Evolutionary conservation across 2,113 vertebrate species (phyloP), one percentile per base, ranked within the genome.

Genomic region (Orycteropus afer): DNA sequence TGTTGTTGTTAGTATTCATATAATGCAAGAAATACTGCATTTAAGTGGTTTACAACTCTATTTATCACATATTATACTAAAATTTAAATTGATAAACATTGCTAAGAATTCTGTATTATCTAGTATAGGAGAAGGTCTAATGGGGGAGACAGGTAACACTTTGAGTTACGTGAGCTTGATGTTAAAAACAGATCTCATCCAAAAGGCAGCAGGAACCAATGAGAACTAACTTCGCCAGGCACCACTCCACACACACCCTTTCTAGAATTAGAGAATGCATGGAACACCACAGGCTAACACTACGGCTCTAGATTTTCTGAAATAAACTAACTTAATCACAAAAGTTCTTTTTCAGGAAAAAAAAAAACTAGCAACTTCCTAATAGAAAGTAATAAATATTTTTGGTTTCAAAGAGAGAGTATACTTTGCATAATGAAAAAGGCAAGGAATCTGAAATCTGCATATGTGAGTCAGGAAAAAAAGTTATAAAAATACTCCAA

Each of bases 351-450:
- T 73, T 69, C 32, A 37, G 25, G 22, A 10, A 27, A 15, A n/a
- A 88, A 81, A 71, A 92, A 45, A 32, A 34, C 59, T 78, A 92
- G 15, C 23, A 65, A 53, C 3, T 71, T 92, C 42, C 25, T 89
- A 55, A 53, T 91, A 79, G 78, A 71, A 92, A 57, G 65, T 42
- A 5, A 27, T 27, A 32, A 80, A 88, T 71, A 18, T 22, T 94
- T 69, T 92, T 65, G 55, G 20, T 84, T 96, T 95, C 42, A 77
- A 57, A 86, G n/a, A 69, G 55, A 89, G 4, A 20, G 95, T 86
- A 67, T 42, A 15, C 71, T 37, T 87, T 40, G 82, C 77, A 47
- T 17, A 37, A 84, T 76, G 25, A 84, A 78, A 93, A 71, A 12
- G 8, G 65, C 18, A 92, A 86, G 45, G 91, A 92, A 69, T 77